These are phyloP conservation scores for Galerucella pusilla DNA, from an alignment of 2,888 invertebrate genomes.

Conservation along the genomic window DNA sequence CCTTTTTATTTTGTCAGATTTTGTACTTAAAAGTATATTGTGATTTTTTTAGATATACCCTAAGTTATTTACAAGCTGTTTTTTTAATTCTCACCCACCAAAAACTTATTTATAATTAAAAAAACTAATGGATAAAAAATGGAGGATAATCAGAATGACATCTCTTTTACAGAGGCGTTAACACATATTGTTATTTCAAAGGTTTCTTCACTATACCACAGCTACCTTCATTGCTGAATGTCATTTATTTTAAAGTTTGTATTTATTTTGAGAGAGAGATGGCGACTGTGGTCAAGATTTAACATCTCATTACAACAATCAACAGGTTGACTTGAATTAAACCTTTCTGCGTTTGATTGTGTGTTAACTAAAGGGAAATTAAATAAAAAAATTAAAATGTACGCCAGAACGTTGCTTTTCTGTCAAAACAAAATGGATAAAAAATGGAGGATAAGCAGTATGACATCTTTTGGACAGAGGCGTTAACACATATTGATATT, in stretches of 20 bases:
- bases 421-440: not conserved
- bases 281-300: conserved; percentile 23
- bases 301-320: conserved; percentile 44
- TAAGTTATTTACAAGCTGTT: conserved; percentile 20
- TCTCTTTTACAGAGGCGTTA: not conserved
- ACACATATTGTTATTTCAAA: not conserved
- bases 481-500: not conserved
- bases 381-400: too few relatives aligned
- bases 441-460: not conserved
- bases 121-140: not conserved
- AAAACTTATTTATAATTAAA: too few relatives aligned
- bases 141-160: not conserved
- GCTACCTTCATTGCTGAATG: not conserved
- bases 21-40: conserved; percentile 49
- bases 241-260: not conserved
- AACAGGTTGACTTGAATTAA: conserved; percentile 48
- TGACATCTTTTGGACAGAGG: not conserved
- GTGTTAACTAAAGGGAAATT: too few relatives aligned
- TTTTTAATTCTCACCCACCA: not conserved
- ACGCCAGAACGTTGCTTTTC: too few relatives aligned
- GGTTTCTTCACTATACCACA: not conserved
- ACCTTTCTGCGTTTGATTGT: not conserved
- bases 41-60: conserved; percentile 44
- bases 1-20: conserved; percentile 49
- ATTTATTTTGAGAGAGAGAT: conserved; percentile 19